A percentile compares a stretch with the other conserved stretches of the same genome.
phyloP scores from a whole-genome alignment of 2,113 vertebrate species.

The Nothoprocta perdicaria region DNA sequence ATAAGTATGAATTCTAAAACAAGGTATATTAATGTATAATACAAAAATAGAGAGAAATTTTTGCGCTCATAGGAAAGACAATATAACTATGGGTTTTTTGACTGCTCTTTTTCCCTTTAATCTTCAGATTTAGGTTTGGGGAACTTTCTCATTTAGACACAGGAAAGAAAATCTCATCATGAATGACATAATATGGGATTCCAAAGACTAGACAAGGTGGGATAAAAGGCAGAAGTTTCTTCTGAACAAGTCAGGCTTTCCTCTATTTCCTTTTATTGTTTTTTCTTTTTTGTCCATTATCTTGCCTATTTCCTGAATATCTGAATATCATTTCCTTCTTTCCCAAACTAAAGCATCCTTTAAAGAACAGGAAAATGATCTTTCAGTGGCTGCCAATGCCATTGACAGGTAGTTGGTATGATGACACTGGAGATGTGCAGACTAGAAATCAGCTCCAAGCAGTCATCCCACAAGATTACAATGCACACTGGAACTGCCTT shows the following conservation, averaged over 20 bases:
- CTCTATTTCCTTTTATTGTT: not conserved
- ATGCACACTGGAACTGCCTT: not conserved
- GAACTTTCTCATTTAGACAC: not conserved
- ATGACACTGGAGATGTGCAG: not conserved
- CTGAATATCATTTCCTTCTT: not conserved
- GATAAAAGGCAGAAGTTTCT: not conserved
- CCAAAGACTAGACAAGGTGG: not conserved
- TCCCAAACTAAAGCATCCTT: not conserved
- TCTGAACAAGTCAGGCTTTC: accelerated
- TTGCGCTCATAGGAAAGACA: not conserved
- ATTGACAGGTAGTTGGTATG: not conserved
- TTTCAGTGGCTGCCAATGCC: not conserved
- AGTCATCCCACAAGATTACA: not conserved
- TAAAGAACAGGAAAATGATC: not conserved
- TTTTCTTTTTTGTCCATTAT: not conserved
- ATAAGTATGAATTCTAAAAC: not conserved
- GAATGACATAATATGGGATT: not conserved
- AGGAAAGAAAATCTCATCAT: not conserved
- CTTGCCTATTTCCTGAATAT: not conserved
- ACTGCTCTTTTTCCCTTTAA: not conserved
- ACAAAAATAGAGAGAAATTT: not conserved
- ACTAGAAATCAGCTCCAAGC: not conserved
- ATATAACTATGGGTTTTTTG: not conserved
- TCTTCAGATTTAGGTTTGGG: not conserved
- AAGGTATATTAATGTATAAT: not conserved